Evolutionary conservation across 92 coral and sea anemone species (phyloP).

Genomic region (Zoanthus sociatus): DNA sequence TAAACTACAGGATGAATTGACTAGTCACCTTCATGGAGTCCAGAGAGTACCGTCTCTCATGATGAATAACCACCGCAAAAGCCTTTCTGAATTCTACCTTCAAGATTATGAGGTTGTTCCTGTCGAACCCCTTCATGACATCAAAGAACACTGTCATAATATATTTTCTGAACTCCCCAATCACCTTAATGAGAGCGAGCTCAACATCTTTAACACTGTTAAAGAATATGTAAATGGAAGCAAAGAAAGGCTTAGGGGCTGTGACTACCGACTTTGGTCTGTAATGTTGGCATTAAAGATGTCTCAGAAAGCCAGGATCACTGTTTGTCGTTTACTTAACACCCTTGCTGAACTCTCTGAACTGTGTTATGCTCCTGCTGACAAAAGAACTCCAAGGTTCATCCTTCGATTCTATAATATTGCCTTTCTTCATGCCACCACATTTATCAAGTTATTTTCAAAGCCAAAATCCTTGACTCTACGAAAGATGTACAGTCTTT

Average conservation of each 20-base stretch:
- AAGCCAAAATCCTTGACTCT: not conserved
- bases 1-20: too few relatives aligned
- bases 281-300: not conserved
- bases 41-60: too few relatives aligned
- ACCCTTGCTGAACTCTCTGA: not conserved
- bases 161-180: too few relatives aligned
- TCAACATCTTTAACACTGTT: too few relatives aligned
- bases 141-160: too few relatives aligned
- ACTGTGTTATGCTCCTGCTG: not conserved
- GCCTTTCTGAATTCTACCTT: too few relatives aligned
- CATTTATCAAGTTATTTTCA: not conserved
- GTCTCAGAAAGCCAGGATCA: not conserved
- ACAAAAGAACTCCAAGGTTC: not conserved
- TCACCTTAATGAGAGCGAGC: too few relatives aligned
- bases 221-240: not conserved
- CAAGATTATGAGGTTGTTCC: too few relatives aligned
- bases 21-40: too few relatives aligned
- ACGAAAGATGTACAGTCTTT: not conserved
- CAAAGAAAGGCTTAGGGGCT: not conserved
- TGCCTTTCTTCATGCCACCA: not conserved
- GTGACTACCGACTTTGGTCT: conserved; percentile 5
- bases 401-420: not conserved
- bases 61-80: too few relatives aligned
- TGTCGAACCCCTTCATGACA: too few relatives aligned
- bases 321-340: not conserved